A percentile compares a stretch with the other conserved stretches of the same genome.
Evolutionary conservation across 2,888 invertebrate species (phyloP).

Genomic region (Uropetala carovei): DNA sequence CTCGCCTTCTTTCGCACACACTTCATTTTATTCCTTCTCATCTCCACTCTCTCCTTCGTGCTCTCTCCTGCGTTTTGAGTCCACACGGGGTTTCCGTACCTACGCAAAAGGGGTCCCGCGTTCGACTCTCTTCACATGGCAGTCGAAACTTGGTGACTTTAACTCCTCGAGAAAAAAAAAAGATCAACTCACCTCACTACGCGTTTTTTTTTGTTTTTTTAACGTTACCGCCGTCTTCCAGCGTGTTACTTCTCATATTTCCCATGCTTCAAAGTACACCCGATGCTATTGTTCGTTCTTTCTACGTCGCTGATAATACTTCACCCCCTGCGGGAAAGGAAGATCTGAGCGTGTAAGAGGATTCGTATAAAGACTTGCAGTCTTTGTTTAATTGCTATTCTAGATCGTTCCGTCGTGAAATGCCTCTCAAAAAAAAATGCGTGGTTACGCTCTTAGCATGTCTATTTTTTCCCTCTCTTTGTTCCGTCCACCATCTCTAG

Average conservation of each 20-base stretch:
- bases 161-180: no score
- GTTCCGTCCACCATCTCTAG: neutral
- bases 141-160: no score
- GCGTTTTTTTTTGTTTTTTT: neutral
- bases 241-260: neutral
- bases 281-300: neutral
- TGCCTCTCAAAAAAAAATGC: neutral
- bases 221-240: neutral
- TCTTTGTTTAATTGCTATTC: slow-evolving; percentile 3
- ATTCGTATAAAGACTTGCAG: neutral
- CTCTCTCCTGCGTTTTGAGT: no score
- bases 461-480: slow-evolving; percentile 13
- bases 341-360: neutral
- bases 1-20: neutral
- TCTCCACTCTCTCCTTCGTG: neutral
- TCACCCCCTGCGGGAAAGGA: neutral
- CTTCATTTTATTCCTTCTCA: slow-evolving; percentile 18
- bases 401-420: neutral
- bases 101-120: no score
- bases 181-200: no score
- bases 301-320: neutral
- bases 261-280: neutral
- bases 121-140: no score
- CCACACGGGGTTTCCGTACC: no score
- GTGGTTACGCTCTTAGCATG: slow-evolving; percentile 1